phyloP scores from a whole-genome alignment of 2,888 invertebrate species.

The Elaeidobius kamerunicus region DNA sequence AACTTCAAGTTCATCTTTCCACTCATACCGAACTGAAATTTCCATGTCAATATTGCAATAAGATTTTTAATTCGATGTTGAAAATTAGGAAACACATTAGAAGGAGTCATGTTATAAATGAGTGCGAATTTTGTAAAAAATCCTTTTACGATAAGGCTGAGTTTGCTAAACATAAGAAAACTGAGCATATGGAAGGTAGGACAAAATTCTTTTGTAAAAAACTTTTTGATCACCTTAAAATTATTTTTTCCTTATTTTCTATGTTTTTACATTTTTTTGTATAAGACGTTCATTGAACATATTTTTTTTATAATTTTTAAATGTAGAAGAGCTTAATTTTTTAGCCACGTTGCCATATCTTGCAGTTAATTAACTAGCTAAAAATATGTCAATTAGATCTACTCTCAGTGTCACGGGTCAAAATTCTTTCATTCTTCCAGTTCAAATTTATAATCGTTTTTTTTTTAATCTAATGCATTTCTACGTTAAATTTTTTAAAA shows the following conservation, averaged over 20 bases:
- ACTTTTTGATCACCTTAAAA: conserved; percentile 3
- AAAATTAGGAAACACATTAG: conserved; percentile 40
- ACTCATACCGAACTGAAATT: conserved; percentile 40
- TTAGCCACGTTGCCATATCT: too few relatives aligned
- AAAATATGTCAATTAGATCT: too few relatives aligned
- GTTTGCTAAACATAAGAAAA: conserved; percentile 38
- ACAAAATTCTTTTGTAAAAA: background rate
- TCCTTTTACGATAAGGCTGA: conserved; percentile 40
- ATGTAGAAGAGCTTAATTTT: too few relatives aligned
- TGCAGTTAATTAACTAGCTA: too few relatives aligned
- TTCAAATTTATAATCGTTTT: too few relatives aligned
- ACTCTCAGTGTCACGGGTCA: too few relatives aligned
- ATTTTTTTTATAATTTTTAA: too few relatives aligned
- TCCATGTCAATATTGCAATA: conserved; percentile 42
- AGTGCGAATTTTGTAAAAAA: conserved; percentile 40
- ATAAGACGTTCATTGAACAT: too few relatives aligned
- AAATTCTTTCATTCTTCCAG: too few relatives aligned
- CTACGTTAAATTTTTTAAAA: too few relatives aligned
- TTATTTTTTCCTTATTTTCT: conserved; percentile 7
- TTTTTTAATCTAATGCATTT: too few relatives aligned
- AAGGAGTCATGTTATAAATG: conserved; percentile 40
- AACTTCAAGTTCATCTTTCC: conserved; percentile 38
- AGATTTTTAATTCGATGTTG: conserved; percentile 39
- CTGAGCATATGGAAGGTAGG: conserved; percentile 35
- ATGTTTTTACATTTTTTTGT: conserved; percentile 7